phyloP scores from a whole-genome alignment of 2,888 invertebrate genomes.

The Pollenia amentaria region DNA sequence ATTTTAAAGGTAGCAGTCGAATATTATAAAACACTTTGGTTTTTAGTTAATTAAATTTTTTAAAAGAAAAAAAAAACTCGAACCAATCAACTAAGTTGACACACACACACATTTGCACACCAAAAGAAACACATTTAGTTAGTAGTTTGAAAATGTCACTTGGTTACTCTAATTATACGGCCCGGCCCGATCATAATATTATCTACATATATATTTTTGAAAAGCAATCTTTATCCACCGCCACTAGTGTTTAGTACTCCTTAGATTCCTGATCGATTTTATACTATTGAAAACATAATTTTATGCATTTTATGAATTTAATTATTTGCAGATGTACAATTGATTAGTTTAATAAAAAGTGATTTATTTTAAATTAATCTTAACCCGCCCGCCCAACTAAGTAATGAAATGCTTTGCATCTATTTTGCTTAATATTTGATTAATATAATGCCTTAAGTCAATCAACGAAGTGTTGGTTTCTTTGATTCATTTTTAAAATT shows the following conservation, averaged over 20 bases:
- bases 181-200: neutral
- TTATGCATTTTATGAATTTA: slow-evolving; percentile 39
- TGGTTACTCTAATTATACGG: slow-evolving; percentile 7
- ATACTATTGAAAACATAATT: slow-evolving; percentile 55
- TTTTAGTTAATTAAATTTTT: neutral
- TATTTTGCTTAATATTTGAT: neutral
- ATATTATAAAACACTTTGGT: neutral
- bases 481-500: slow-evolving; percentile 7
- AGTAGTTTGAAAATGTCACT: neutral
- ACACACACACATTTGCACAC: slow-evolving; percentile 31
- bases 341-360: neutral
- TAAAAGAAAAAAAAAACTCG: neutral
- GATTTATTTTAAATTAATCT: neutral
- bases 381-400: neutral
- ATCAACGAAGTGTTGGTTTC: slow-evolving; percentile 7
- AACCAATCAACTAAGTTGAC: slow-evolving; percentile 38
- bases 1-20: slow-evolving; percentile 8
- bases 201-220: neutral
- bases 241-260: slow-evolving; percentile 38
- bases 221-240: slow-evolving; percentile 54
- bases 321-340: slow-evolving; percentile 19
- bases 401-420: slow-evolving; percentile 48
- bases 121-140: slow-evolving; percentile 14
- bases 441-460: neutral
- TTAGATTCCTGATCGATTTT: slow-evolving; percentile 21